phyloP scores from a whole-genome alignment of 2,888 invertebrate species.

The Ashinkailepas kermadecensis region DNA sequence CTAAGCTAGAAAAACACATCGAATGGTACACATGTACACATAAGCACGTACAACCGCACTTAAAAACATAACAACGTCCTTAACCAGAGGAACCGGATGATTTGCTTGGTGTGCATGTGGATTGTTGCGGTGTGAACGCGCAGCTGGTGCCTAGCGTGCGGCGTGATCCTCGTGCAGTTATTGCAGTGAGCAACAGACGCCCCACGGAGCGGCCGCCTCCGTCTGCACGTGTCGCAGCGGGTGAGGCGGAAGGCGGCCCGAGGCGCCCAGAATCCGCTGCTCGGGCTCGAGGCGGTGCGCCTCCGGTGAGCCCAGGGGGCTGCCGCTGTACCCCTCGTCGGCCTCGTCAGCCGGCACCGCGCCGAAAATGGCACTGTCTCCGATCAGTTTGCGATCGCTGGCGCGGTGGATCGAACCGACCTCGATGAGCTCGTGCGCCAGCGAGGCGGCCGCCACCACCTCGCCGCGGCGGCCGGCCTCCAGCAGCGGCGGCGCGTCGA shows the following conservation, averaged over 20 bases:
- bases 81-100: not conserved
- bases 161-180: slow-evolving; percentile 12
- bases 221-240: not conserved
- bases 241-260: not conserved
- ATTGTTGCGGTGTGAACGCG: not conserved
- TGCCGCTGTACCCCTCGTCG: slow-evolving; percentile 10
- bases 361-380: not conserved
- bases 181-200: slow-evolving; percentile 16
- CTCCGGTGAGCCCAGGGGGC: not conserved
- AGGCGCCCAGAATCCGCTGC: no score
- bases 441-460: not conserved
- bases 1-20: slow-evolving; percentile 18
- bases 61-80: slow-evolving; percentile 12
- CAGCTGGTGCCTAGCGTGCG: not conserved
- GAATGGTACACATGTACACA: slow-evolving; percentile 11
- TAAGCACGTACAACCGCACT: slow-evolving; percentile 16
- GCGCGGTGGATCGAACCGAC: not conserved
- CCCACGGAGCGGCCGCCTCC: not conserved
- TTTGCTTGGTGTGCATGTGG: not conserved
- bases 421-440: not conserved
- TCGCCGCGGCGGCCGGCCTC: not conserved
- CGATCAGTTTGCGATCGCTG: slow-evolving; percentile 8
- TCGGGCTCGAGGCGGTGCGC: not conserved
- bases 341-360: not conserved
- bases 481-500: not conserved